phyloP scores from a whole-genome alignment of 2,113 vertebrate genomes.

The Rhea pennata region DNA sequence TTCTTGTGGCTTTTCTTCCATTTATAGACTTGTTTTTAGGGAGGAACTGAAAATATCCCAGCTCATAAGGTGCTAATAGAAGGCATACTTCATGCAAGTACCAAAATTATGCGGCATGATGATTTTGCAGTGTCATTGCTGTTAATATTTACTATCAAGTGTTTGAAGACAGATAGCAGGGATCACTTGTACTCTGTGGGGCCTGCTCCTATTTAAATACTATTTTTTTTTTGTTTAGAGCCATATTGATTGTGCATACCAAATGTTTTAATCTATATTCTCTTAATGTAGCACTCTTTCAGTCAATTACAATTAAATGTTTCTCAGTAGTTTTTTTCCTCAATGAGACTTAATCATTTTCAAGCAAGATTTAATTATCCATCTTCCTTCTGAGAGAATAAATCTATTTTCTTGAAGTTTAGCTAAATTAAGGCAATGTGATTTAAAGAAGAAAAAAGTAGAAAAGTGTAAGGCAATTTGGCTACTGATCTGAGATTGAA shows the following conservation, averaged over 20 bases:
- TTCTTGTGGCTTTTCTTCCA: background rate
- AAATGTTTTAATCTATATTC: constrained; percentile 38
- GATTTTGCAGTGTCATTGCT: background rate
- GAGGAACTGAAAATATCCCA: background rate
- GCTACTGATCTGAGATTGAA: constrained; percentile 4
- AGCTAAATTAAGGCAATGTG: constrained; percentile 38
- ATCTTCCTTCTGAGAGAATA: constrained; percentile 44
- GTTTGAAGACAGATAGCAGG: background rate
- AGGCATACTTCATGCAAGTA: background rate
- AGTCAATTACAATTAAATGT: constrained; percentile 57
- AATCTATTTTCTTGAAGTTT: constrained; percentile 40
- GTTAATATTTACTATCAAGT: background rate
- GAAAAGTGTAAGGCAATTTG: background rate
- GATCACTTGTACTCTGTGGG: background rate
- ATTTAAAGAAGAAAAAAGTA: background rate
- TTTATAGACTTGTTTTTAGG: background rate
- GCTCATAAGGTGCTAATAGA: background rate
- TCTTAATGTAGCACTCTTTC: background rate
- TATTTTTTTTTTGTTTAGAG: background rate
- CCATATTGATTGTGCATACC: background rate
- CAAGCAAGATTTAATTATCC: constrained; percentile 52
- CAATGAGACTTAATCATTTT: constrained; percentile 49
- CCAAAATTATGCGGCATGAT: background rate
- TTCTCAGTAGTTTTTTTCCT: constrained; percentile 17
- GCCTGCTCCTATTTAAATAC: background rate